Evolutionary conservation across 2,113 vertebrate species (phyloP).

Genomic region (Hypocryptadius cinnamomeus): DNA sequence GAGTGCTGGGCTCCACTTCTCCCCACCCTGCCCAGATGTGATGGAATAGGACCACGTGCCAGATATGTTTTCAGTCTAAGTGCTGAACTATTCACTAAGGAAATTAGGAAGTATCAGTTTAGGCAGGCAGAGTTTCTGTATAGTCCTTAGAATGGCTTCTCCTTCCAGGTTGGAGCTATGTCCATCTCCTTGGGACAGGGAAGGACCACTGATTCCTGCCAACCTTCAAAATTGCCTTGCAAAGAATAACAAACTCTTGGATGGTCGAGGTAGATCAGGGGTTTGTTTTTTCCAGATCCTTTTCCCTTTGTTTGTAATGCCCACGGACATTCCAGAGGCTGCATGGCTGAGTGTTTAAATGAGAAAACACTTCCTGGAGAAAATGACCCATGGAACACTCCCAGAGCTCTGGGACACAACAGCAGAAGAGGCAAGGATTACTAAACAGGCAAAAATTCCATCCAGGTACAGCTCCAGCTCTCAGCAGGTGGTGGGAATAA

Average conservation of each 20-base stretch:
- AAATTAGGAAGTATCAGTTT: neutral
- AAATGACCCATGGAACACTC: neutral
- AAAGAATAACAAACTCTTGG: neutral
- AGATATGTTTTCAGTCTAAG: neutral
- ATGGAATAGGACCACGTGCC: neutral
- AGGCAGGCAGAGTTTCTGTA: neutral
- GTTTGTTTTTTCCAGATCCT: neutral
- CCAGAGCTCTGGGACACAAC: neutral
- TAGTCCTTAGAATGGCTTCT: neutral
- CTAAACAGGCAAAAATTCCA: neutral
- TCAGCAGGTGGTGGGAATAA: constrained; percentile 17
- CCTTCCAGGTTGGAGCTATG: neutral
- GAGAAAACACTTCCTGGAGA: neutral
- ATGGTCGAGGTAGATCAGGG: rapidly evolving
- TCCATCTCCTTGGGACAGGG: neutral
- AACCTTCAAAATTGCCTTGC: neutral
- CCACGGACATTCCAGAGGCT: neutral
- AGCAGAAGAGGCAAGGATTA: neutral
- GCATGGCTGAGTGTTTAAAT: neutral
- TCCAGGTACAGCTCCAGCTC: neutral
- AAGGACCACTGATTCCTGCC: neutral
- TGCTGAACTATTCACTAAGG: neutral
- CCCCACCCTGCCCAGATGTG: neutral
- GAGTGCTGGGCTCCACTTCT: neutral
- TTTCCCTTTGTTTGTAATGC: neutral